These are phyloP conservation scores for Corythornis vintsioides DNA, from an alignment of 2,113 vertebrate genomes.

Conservation along the genomic window DNA sequence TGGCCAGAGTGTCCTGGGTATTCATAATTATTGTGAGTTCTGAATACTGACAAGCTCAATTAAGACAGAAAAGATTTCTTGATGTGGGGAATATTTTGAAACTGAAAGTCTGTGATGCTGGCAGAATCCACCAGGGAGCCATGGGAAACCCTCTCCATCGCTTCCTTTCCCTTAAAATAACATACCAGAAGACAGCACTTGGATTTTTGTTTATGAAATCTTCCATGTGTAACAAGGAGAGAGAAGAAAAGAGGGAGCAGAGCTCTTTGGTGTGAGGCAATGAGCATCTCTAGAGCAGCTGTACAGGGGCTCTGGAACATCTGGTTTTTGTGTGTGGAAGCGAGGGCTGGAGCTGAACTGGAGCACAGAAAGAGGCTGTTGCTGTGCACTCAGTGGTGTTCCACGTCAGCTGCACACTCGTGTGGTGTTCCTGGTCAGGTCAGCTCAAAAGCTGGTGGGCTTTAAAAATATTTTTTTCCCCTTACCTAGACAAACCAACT, in stretches of 20 bases:
- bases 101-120: background rate
- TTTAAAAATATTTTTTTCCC: background rate
- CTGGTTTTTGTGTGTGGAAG: background rate
- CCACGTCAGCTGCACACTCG: background rate
- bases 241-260: background rate
- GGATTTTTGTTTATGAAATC: background rate
- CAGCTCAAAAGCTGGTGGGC: too few relatives aligned
- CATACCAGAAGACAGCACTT: background rate
- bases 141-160: background rate
- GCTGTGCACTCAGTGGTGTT: rapidly evolving
- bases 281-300: background rate
- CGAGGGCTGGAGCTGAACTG: background rate
- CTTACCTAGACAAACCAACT: background rate
- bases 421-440: background rate
- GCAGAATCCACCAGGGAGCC: background rate
- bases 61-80: background rate
- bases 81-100: background rate
- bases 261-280: background rate
- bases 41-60: background rate
- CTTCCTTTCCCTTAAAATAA: background rate
- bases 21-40: rapidly evolving
- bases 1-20: background rate
- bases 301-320: background rate
- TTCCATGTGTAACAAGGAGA: background rate
- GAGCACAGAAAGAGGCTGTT: rapidly evolving